These are phyloP conservation scores for Drosophila sturtevanti DNA, from an alignment of 1,140 invertebrate species.

Conservation along the genomic window DNA sequence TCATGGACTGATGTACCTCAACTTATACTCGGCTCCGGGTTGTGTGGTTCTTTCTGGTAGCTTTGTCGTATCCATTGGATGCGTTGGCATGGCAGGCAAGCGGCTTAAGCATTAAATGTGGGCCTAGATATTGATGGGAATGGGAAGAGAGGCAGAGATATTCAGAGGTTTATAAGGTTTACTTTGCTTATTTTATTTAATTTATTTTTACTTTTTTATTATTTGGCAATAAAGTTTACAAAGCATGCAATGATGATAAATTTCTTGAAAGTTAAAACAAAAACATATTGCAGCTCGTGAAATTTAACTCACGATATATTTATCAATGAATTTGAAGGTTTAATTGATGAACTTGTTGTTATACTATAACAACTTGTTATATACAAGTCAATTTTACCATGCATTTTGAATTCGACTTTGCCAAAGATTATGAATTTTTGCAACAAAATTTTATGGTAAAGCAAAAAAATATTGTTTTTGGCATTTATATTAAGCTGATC, in stretches of 20 bases:
- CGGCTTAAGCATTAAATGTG: constrained; percentile 20
- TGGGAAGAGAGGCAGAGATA: not conserved
- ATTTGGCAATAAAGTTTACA: constrained; percentile 1
- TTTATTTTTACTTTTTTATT: not conserved
- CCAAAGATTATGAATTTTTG: not conserved
- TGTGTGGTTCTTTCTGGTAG: not conserved
- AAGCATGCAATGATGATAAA: constrained; percentile 13
- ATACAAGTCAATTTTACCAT: not conserved
- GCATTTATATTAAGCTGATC: constrained; percentile 44
- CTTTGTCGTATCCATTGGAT: not conserved
- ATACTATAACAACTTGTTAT: too few relatives aligned
- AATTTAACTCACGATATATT: not conserved
- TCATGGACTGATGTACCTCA: not conserved
- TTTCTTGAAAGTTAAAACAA: not conserved
- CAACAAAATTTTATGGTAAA: not conserved
- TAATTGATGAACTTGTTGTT: not conserved
- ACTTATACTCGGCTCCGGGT: not conserved
- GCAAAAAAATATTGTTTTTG: not conserved
- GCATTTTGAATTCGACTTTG: not conserved
- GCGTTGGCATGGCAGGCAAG: constrained; percentile 18
- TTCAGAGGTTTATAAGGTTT: not conserved
- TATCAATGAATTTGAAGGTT: not conserved
- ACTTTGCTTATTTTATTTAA: not conserved
- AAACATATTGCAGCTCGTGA: not conserved
- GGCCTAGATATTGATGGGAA: not conserved